Percentiles rank a stretch among this genome's conserved stretches.
Evolutionary conservation across 2,113 vertebrate species (phyloP).

Genomic region (Peromyscus polionotus): DNA sequence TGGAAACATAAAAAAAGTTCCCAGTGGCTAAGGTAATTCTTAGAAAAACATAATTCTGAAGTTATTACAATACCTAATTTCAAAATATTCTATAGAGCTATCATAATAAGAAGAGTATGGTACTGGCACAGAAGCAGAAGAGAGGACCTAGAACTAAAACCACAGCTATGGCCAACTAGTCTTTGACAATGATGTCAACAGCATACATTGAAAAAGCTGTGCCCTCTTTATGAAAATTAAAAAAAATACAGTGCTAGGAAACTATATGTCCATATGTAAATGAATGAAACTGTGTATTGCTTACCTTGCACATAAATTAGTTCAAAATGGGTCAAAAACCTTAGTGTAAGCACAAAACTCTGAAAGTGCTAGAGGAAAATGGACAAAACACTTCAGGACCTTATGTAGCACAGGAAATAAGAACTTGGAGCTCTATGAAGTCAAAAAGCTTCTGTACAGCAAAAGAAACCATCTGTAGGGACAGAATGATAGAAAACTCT

Average conservation of each 20-base stretch:
- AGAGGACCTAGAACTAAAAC: background rate
- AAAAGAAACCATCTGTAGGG: background rate
- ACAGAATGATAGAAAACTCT: background rate
- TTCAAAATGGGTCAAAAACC: background rate
- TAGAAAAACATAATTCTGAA: background rate
- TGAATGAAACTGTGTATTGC: background rate
- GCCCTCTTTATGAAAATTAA: background rate
- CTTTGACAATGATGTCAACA: background rate
- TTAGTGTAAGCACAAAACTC: background rate
- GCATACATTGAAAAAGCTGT: background rate
- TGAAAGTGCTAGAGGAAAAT: background rate
- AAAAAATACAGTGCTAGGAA: background rate
- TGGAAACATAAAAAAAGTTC: background rate
- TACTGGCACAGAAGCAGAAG: background rate
- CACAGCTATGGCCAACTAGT: background rate
- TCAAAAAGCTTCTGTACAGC: background rate
- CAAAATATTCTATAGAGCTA: background rate
- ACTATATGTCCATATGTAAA: background rate
- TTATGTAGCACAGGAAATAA: background rate
- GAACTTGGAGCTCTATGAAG: background rate
- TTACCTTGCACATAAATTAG: background rate
- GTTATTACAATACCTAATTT: background rate
- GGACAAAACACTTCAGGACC: background rate
- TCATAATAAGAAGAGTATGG: background rate
- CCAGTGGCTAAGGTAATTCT: background rate